Evolutionary conservation across 2,888 invertebrate species (phyloP).

Genomic region (Malthinus seriepunctatus): DNA sequence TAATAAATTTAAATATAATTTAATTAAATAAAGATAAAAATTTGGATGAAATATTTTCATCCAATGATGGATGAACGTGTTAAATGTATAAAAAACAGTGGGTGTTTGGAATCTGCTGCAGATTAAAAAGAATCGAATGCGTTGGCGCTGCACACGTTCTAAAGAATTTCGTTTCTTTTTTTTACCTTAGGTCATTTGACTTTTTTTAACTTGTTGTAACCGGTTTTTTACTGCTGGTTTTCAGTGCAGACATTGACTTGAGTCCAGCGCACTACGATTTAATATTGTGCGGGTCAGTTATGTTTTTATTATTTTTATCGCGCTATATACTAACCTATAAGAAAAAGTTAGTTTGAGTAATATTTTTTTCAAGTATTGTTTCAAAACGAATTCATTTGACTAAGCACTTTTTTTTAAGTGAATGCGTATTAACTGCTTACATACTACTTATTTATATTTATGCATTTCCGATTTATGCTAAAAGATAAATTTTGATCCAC

Average conservation of each 20-base stretch:
- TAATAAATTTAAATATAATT: not conserved
- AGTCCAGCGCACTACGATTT: conserved; percentile 45
- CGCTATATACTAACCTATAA: conserved; percentile 41
- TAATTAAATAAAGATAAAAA: too few relatives aligned
- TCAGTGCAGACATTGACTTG: conserved; percentile 44
- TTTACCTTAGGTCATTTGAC: conserved; percentile 44
- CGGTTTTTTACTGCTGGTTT: conserved; percentile 51
- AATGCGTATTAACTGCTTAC: not conserved
- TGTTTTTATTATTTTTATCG: conserved; percentile 54
- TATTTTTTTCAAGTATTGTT: conserved; percentile 6
- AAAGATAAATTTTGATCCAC: not conserved
- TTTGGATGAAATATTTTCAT: not conserved
- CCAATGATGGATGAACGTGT: not conserved
- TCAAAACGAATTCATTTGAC: conserved; percentile 17
- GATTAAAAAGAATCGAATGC: conserved; percentile 22
- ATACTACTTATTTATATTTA: not conserved
- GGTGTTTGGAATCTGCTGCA: conserved; percentile 12
- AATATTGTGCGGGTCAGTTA: conserved; percentile 54
- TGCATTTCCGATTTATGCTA: conserved; percentile 1
- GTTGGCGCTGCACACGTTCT: conserved; percentile 34
- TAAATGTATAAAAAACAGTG: conserved; percentile 14
- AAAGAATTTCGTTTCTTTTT: conserved; percentile 40
- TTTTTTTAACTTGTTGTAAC: conserved; percentile 45
- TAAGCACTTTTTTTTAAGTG: conserved; percentile 17
- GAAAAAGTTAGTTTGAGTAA: conserved; percentile 39